Evolutionary conservation across 2,888 invertebrate genomes (phyloP), one percentile per base, ranked within the genome.

Genomic region (Habrosyne pyritoides): DNA sequence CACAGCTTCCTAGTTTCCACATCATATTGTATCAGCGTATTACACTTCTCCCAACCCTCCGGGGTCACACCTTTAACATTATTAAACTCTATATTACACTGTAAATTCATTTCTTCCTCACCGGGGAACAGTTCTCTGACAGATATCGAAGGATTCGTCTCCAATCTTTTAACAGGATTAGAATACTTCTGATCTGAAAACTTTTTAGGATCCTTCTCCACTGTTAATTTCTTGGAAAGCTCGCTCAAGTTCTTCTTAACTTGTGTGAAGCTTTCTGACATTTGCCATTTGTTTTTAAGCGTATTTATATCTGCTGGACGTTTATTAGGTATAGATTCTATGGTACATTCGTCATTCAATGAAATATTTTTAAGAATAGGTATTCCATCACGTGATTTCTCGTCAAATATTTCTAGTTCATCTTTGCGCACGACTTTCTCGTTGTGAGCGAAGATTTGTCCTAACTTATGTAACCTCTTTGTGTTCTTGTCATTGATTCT

Each of bases 21-120:
- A 72, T 97, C 97, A 64, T 97, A 97, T 72, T 97, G 97, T 53
- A 97, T 95, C 70, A 95, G 94, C 0, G 96, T 94, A 63, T 94
- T 94, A 66, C 96, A 96, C 60, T 96, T 96, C 67, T 97, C 97
- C 97, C 97, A 97, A 0, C 97, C 97, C 72, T 96, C 96, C 0
- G 96, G 96, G 0, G 96, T 97, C 0, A 95, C 94, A 0, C 95
- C 96, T 69, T 94, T 94, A 0, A 94, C 93, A 59, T 94, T 95
- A 42, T 93, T 93, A 61, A 97, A 97, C 52, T 97, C 96, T 52
- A 97, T 94, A 72, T 95, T 95, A 24, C 96, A 96, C 42, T 95
- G 95, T 14, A 97, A 84, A 54, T 96, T 95, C 93, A 97, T 94
- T 75, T 97, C 96, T 72, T 97, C 97, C 70, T 97, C 97, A 0